These are phyloP conservation scores for Notiomystis cincta DNA, from an alignment of 2,113 vertebrate species.

Conservation along the genomic window DNA sequence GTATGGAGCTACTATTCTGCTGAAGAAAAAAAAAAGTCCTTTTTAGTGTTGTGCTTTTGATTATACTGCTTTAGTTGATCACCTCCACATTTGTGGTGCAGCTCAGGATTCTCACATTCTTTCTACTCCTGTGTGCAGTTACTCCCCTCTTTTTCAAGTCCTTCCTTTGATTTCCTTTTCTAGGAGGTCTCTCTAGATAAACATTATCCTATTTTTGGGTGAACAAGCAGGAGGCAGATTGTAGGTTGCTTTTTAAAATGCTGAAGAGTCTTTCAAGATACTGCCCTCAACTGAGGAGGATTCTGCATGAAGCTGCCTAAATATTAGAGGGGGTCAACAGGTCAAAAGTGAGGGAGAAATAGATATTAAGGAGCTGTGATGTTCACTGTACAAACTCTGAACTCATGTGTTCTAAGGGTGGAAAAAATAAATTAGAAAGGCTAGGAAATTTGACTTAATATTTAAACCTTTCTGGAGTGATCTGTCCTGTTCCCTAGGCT, in stretches of 20 bases:
- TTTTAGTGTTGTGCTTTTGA: neutral
- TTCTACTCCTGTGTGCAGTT: neutral
- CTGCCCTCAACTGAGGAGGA: neutral
- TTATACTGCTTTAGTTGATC: neutral
- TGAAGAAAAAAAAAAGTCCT: neutral
- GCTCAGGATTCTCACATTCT: neutral
- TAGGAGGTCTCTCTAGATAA: neutral
- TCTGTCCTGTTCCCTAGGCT: neutral
- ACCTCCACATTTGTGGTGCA: neutral
- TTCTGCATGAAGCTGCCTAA: neutral
- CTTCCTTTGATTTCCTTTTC: neutral
- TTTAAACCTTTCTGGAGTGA: neutral
- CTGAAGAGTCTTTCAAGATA: neutral
- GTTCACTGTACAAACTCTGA: neutral
- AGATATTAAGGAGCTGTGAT: neutral
- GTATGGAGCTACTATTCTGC: neutral
- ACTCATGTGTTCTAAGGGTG: neutral
- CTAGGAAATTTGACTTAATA: neutral
- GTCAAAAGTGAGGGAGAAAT: neutral
- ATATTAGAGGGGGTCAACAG: neutral
- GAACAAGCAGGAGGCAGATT: neutral
- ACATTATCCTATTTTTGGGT: neutral
- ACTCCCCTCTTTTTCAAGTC: neutral
- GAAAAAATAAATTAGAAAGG: accelerated
- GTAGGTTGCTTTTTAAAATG: neutral